phyloP scores from a whole-genome alignment of 2,888 invertebrate genomes.

The Rhyacophila evoluta region DNA sequence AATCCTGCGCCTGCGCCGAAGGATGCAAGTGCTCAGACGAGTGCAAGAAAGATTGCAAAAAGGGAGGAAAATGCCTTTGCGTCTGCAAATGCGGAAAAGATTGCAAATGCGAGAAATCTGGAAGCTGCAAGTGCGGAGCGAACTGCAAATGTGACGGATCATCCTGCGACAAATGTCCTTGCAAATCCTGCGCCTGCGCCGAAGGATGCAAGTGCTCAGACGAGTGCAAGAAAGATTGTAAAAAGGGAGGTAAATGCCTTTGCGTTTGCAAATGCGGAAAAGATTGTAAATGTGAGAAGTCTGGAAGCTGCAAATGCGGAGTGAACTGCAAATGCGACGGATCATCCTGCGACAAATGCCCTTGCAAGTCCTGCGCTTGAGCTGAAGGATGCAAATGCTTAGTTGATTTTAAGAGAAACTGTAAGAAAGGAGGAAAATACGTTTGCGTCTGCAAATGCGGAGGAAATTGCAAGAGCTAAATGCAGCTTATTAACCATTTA shows the following conservation, averaged over 20 bases:
- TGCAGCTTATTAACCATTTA: too few species aligned
- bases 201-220: slow-evolving; percentile 49
- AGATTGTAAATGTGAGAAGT: slow-evolving; percentile 45
- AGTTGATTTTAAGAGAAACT: slow-evolving; percentile 45
- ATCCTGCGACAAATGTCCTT: not conserved
- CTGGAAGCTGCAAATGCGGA: slow-evolving; percentile 43
- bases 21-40: slow-evolving; percentile 46
- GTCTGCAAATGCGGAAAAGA: slow-evolving; percentile 34
- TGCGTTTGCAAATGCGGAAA: slow-evolving; percentile 49
- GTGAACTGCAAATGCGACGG: slow-evolving; percentile 34
- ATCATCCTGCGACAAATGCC: not conserved
- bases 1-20: slow-evolving; percentile 27
- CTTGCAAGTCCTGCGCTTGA: slow-evolving; percentile 48
- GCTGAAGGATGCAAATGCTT: slow-evolving; percentile 47
- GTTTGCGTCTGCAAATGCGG: slow-evolving; percentile 48
- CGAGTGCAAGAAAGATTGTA: slow-evolving; percentile 43
- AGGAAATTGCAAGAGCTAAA: slow-evolving; percentile 40
- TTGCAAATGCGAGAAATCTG: slow-evolving; percentile 38
- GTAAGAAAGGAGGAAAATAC: slow-evolving; percentile 39
- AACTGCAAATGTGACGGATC: slow-evolving; percentile 36
- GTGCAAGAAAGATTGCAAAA: slow-evolving; percentile 34
- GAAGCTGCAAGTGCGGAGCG: slow-evolving; percentile 48
- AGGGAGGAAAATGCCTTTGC: slow-evolving; percentile 25
- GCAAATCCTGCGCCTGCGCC: slow-evolving; percentile 47
- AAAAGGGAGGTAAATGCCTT: slow-evolving; percentile 35